phyloP scores from a whole-genome alignment of 2,888 invertebrate genomes.

The Agrochola litura region DNA sequence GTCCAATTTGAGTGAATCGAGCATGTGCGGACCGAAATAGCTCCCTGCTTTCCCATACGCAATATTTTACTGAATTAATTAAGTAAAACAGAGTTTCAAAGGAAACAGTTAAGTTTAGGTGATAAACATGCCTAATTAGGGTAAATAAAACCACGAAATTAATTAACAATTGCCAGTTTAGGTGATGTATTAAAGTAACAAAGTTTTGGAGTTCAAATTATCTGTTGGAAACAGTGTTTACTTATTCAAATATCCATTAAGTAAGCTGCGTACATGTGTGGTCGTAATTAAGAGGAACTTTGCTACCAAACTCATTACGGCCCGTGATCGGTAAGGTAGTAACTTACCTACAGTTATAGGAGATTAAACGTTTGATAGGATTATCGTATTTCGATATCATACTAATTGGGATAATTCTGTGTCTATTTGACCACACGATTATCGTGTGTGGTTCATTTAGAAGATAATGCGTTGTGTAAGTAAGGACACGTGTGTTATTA shows the following conservation, averaged over 20 bases:
- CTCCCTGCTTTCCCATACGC: conserved; percentile 5
- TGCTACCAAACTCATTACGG: conserved; percentile 37
- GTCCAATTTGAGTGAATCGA: conserved; percentile 46
- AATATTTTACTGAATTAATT: conserved; percentile 45
- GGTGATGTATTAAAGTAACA: conserved; percentile 18
- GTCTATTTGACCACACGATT: conserved; percentile 49
- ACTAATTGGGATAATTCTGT: conserved; percentile 57
- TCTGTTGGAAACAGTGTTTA: conserved; percentile 29
- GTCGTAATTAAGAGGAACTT: conserved; percentile 18
- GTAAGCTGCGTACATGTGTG: conserved; percentile 17
- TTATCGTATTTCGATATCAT: conserved; percentile 39
- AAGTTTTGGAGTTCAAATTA: conserved; percentile 41
- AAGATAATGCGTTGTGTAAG: conserved; percentile 25
- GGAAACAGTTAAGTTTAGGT: conserved; percentile 1
- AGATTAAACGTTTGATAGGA: conserved; percentile 51
- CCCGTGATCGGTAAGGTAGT: conserved; percentile 9
- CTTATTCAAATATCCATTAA: conserved; percentile 58
- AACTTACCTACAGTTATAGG: conserved; percentile 13
- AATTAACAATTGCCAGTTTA: conserved; percentile 16
- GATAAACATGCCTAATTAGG: conserved; percentile 25
- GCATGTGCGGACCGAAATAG: conserved; percentile 45
- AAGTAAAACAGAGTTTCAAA: conserved; percentile 8
- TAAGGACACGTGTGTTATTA: not conserved
- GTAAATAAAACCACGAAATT: conserved; percentile 11
- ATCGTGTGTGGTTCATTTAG: conserved; percentile 43